Conservation (phyloP, 1,140 invertebrate genomes). For the Dysdera silvatica region DNA sequence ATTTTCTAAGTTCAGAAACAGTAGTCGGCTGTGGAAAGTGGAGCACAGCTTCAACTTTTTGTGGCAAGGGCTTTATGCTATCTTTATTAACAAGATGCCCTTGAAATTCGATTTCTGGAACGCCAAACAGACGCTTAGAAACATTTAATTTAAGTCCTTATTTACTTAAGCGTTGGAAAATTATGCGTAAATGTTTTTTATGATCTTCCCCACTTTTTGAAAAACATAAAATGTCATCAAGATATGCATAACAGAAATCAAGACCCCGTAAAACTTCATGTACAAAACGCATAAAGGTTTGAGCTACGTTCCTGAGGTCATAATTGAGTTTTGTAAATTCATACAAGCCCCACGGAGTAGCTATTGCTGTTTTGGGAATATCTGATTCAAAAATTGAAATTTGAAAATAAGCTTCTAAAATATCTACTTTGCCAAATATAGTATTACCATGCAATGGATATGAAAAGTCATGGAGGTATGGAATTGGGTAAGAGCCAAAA, state of each 20-base stretch:
- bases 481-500: constrained; percentile 26
- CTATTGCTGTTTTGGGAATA: constrained; percentile 25
- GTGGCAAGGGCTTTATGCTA: constrained; percentile 13
- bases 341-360: constrained; percentile 22
- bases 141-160: constrained; percentile 39
- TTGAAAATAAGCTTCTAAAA: constrained; percentile 18
- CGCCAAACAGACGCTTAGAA: constrained; percentile 29
- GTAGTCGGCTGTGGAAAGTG: constrained; percentile 35
- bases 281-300: constrained; percentile 25
- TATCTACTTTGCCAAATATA: constrained; percentile 19
- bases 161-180: constrained; percentile 40
- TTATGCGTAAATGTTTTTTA: constrained; percentile 36
- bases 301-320: constrained; percentile 16
- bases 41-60: constrained; percentile 10
- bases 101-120: constrained; percentile 10
- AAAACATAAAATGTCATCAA: constrained; percentile 43
- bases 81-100: constrained; percentile 4
- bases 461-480: constrained; percentile 17
- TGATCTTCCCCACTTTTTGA: constrained; percentile 40
- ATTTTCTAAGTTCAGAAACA: constrained; percentile 37
- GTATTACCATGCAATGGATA: constrained; percentile 7
- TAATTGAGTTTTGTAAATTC: constrained; percentile 27
- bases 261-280: constrained; percentile 5
- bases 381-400: constrained; percentile 14
- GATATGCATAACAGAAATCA: background rate